phyloP scores from a whole-genome alignment of 2,888 invertebrate genomes.

The Panopea generosa region DNA sequence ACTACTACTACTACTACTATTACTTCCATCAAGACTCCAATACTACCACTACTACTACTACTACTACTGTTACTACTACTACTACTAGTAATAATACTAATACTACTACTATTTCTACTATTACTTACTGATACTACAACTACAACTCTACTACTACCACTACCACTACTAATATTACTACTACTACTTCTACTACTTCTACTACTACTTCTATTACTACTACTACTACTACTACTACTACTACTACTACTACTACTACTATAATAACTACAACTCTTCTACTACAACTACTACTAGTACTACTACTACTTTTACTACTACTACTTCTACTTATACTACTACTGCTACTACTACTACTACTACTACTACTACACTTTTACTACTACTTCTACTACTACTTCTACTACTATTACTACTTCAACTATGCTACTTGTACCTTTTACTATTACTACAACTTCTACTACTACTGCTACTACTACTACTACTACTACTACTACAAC shows the following conservation, averaged over 20 bases:
- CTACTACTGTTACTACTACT: not conserved
- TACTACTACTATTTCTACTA: too few species aligned
- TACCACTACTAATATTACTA: not conserved
- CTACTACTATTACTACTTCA: too few species aligned
- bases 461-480: slow-evolving; percentile 2
- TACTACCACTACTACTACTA: too few species aligned
- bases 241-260: slow-evolving; percentile 2
- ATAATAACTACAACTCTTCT: too few species aligned
- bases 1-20: slow-evolving; percentile 3
- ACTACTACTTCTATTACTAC: slow-evolving; percentile 1
- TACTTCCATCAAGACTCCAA: too few species aligned
- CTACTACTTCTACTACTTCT: slow-evolving; percentile 1
- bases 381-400: slow-evolving; percentile 1
- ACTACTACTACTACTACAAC: slow-evolving; percentile 1
- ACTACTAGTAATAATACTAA: too few species aligned
- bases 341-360: too few species aligned
- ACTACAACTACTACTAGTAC: not conserved
- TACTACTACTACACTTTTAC: not conserved
- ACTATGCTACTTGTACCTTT: too few species aligned
- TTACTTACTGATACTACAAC: not conserved
- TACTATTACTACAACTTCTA: not conserved
- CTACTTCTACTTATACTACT: too few species aligned
- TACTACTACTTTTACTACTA: not conserved
- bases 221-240: slow-evolving; percentile 3
- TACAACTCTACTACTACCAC: too few species aligned